Base-by-base conservation (phyloP, 2,113 vertebrate genomes). In the Furnarius figulus region DNA sequence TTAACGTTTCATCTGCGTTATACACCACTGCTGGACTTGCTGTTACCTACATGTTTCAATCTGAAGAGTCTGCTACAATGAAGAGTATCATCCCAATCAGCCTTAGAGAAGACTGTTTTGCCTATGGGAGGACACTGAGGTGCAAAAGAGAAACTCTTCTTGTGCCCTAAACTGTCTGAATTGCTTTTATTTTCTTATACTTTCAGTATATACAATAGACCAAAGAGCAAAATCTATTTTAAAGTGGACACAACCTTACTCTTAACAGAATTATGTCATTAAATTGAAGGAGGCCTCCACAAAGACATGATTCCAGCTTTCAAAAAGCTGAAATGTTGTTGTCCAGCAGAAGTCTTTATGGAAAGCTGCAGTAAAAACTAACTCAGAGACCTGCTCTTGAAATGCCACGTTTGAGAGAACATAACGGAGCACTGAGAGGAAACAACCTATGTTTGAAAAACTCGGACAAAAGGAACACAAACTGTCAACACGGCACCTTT, bases 151-250 rank as follows among this genome's bases (percentile, higher is more conserved):
- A 97, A 94, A 98, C 96, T 97, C 97, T 97, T 97, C 98, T 97
- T 61, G 95, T 82, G 98, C 98, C 98, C 97, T 96, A 97, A 98
- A 98, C 98, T 99, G 98, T 98, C 98, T 98, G 98, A 98, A 98
- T 98, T 97, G 97, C 99, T 98, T 98, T 98, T 98, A 98, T 98
- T 99, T 99, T 98, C 98, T 98, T 98, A 98, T 98, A 97, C 97
- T 98, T 98, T 98, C 98, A 97, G 97, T 98, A 98, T 98, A 99
- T 98, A 98, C 98, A 98, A 99, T 99, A 99, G 99, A 99, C 99
- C 99, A 99, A 99, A 99, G 99, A 99, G 98, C 97, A 98, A 97
- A 98, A 97, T 98, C 98, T 98, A 98, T 98, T 98, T 98, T 98
- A 97, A 97, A 97, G 97, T 90, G 98, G 97, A 98, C 98, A 95